A percentile compares a stretch with the other conserved stretches of the same genome.
Conservation (phyloP, 2,113 vertebrate genomes). For the Chloropsis cyanopogon region DNA sequence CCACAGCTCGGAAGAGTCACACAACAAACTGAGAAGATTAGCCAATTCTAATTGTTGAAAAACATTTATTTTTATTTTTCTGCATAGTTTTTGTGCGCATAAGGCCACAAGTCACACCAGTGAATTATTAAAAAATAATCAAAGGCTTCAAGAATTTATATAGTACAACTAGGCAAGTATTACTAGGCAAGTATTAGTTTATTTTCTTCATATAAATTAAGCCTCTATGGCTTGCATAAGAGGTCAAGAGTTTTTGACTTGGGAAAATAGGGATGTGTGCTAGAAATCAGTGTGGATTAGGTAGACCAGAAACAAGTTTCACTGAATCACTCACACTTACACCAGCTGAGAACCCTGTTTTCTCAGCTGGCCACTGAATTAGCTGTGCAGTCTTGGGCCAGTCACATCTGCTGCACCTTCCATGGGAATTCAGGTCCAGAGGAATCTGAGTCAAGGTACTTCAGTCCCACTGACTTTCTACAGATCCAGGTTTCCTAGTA, state of each 20-base stretch:
- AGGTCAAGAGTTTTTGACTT: neutral
- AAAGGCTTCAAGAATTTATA: neutral
- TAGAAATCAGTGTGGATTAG: neutral
- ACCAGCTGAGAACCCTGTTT: neutral
- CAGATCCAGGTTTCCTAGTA: neutral
- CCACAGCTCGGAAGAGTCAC: slow-evolving; percentile 21
- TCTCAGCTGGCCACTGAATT: neutral
- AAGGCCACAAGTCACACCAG: neutral
- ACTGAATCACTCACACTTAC: neutral
- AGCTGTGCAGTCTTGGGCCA: neutral
- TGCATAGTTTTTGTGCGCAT: neutral
- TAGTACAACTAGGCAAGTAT: neutral
- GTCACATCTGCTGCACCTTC: neutral
- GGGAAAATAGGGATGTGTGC: neutral
- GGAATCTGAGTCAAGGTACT: neutral
- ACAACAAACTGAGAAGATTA: slow-evolving; percentile 32
- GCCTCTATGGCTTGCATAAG: neutral
- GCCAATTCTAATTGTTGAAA: slow-evolving; percentile 43
- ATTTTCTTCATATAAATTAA: neutral
- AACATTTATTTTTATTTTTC: slow-evolving; percentile 18
- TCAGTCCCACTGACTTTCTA: neutral
- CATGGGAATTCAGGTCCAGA: neutral
- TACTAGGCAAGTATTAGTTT: neutral
- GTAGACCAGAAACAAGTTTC: neutral
- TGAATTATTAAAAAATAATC: neutral